phyloP scores from a whole-genome alignment of 1,140 invertebrate species.

The Drosophila mayri region DNA sequence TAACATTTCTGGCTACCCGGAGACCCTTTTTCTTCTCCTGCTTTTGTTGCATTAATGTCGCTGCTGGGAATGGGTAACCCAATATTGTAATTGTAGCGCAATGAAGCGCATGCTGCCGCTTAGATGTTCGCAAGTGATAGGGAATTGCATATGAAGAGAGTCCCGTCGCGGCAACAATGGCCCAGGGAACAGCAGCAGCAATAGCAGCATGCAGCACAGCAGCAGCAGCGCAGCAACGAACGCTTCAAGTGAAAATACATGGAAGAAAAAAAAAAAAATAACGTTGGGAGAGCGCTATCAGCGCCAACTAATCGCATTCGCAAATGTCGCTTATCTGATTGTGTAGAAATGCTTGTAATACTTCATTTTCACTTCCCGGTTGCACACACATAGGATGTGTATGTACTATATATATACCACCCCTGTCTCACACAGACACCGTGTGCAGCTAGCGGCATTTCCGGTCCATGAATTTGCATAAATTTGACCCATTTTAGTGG shows the following conservation, averaged over 20 bases:
- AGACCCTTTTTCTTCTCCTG: conserved; percentile 4
- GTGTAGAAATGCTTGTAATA: conserved; percentile 85
- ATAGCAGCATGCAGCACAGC: conserved; percentile 2
- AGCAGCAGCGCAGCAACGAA: conserved; percentile 21
- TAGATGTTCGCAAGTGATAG: conserved; percentile 84
- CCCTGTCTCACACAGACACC: conserved; percentile 65
- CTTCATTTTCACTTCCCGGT: conserved; percentile 84
- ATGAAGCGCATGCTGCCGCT: conserved; percentile 82
- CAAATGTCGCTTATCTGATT: conserved; percentile 85
- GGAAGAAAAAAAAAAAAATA: conserved; percentile 39
- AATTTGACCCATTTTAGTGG: conserved; percentile 79
- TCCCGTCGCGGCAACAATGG: conserved; percentile 59
- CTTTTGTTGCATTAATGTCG: conserved; percentile 39
- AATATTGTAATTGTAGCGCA: conserved; percentile 85
- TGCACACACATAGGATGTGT: conserved; percentile 31
- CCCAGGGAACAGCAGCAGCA: conserved; percentile 46
- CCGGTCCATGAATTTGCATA: conserved; percentile 82
- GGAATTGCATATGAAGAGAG: conserved; percentile 78
- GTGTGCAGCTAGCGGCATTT: conserved; percentile 82
- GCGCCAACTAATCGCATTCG: conserved; percentile 82
- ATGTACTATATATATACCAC: conserved; percentile 11
- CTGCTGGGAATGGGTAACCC: conserved; percentile 80
- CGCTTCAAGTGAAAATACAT: conserved; percentile 29
- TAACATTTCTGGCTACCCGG: conserved; percentile 57
- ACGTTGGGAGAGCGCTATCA: conserved; percentile 67